Conservation (phyloP, 2,113 vertebrate species). For the Prunella fulvescens region DNA sequence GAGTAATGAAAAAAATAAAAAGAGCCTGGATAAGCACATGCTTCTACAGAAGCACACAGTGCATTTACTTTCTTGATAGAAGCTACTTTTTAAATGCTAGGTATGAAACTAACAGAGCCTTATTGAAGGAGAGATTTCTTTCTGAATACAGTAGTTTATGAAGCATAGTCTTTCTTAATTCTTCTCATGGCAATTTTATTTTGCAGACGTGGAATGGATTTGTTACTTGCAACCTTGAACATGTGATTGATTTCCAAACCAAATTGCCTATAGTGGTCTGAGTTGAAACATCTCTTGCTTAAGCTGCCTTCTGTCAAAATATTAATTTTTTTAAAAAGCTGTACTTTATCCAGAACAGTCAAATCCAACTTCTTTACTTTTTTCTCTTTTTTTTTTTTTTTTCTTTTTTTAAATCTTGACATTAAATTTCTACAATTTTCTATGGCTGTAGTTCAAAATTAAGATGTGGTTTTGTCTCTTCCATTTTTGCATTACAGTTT, state of each 20-base stretch:
- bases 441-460: neutral
- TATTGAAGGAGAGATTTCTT: neutral
- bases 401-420: neutral
- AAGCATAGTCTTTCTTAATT: neutral
- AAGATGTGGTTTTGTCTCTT: neutral
- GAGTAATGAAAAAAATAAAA: neutral
- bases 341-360: neutral
- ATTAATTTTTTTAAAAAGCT: neutral
- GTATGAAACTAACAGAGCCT: constrained; percentile 16
- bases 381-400: neutral
- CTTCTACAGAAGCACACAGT: neutral
- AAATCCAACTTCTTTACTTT: neutral
- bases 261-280: neutral
- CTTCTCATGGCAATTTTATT: neutral
- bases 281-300: neutral
- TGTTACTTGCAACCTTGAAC: neutral
- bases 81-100: constrained; percentile 20
- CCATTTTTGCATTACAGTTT: constrained; percentile 69
- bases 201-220: neutral
- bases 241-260: neutral
- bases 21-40: neutral
- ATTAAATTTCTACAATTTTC: neutral
- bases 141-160: neutral
- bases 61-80: neutral
- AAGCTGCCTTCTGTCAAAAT: neutral